phyloP scores from a whole-genome alignment of 2,888 invertebrate genomes.

The Piscicola geometra region DNA sequence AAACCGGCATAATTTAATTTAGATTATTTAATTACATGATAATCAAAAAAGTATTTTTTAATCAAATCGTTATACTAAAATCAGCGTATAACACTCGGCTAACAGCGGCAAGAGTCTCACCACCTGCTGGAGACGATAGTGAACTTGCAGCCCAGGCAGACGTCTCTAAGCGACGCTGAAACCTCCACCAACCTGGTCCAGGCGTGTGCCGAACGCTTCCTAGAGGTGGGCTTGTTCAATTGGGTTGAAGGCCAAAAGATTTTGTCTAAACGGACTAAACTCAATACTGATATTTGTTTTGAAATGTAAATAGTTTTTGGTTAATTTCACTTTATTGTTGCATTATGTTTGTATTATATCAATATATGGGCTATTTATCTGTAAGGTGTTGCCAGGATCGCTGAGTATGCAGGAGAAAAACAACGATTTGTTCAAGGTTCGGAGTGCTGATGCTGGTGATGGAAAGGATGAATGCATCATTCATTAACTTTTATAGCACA shows the following conservation, averaged over 20 bases:
- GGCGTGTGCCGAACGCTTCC: constrained; percentile 70
- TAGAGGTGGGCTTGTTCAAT: constrained; percentile 60
- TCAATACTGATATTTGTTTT: too few relatives aligned
- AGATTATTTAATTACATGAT: background rate
- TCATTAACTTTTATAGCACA: too few relatives aligned
- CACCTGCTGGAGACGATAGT: constrained; percentile 70
- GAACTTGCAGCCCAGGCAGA: constrained; percentile 71
- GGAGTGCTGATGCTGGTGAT: too few relatives aligned
- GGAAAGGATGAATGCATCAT: too few relatives aligned
- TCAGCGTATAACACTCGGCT: background rate
- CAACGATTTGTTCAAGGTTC: background rate
- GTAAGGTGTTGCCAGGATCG: background rate
- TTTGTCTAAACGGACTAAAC: too few relatives aligned
- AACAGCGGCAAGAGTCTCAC: constrained; percentile 66
- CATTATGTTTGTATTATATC: too few relatives aligned
- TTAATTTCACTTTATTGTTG: too few relatives aligned
- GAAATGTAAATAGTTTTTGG: too few relatives aligned
- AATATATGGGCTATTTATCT: background rate
- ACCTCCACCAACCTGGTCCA: constrained; percentile 74
- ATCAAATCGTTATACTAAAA: background rate
- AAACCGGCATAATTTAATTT: too few relatives aligned
- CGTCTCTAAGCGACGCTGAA: constrained; percentile 62
- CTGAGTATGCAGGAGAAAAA: constrained; percentile 33
- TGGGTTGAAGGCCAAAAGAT: too few relatives aligned
- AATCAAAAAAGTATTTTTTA: constrained; percentile 2